Evolutionary conservation across 2,797 vertebrate species (phyloP), one percentile per base, ranked within the genome.

Genomic region (Chanos chanos): DNA sequence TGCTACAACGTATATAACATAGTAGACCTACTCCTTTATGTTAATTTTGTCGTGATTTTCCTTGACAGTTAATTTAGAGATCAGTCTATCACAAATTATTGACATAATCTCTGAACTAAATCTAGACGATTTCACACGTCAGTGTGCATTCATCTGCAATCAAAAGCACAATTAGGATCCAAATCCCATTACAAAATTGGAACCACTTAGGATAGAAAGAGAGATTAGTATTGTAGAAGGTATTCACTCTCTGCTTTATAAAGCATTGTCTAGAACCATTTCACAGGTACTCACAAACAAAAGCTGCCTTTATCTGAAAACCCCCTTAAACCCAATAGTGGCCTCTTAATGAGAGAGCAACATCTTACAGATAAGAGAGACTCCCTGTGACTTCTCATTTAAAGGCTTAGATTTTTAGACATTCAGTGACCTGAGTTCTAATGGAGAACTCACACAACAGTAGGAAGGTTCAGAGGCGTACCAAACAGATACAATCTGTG

Each of bases 401-500:
- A 57, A 41, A 45, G n/a, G 18, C 13, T 28, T 22, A 16, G 22
- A 21, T 24, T 62, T 52, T 13, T 21, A 58, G 22, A 50, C 48
- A 51, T 53, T 43, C 51, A 22, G 33, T 37, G 49, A 61, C 25
- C 45, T 47, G 31, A 18, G 45, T 4, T 28, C 36, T 57, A 61
- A 51, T 61, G 19, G 30, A 37, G 25, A 25, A 62, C 21, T 60
- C 18, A 25, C 18, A 27, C 24, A 50, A 13, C 48, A 62, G 8
- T 30, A 13, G 33, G 41, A 52, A 45, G 60, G 39, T 69, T 25
- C 30, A 45, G 40, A 41, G 58, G 62, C 63, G 73, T 52, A 61
- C 6, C 43, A 19, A 58, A 57, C 52, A 55, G 41, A 49, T 48
- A 33, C 41, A 12, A 51, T 37, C 52, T 50, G 21, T 4, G 24